Conservation (phyloP, 2,888 invertebrate genomes). For the Lamellibrachia satsuma region DNA sequence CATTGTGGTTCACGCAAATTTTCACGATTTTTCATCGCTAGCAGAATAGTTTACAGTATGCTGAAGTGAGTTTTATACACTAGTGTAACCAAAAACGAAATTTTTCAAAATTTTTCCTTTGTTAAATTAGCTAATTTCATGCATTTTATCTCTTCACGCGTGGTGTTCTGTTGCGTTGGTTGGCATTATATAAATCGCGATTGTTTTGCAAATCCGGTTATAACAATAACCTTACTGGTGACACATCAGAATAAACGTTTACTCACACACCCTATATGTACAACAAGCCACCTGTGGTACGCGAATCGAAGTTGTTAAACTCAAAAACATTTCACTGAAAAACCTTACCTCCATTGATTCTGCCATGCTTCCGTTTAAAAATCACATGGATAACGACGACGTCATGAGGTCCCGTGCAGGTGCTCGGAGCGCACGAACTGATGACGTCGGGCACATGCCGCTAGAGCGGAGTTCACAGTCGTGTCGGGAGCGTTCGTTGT, state of each 20-base stretch:
- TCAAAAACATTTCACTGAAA: neutral
- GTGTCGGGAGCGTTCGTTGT: slow-evolving; percentile 17
- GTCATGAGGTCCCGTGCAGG: slow-evolving; percentile 8
- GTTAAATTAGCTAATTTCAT: neutral
- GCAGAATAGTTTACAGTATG: neutral
- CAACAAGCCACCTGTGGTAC: neutral
- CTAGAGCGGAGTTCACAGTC: neutral
- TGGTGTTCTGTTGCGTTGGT: neutral
- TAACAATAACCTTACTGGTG: neutral
- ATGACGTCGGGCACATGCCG: slow-evolving; percentile 4
- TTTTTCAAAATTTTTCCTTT: neutral
- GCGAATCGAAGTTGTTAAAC: neutral
- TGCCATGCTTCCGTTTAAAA: slow-evolving; percentile 17
- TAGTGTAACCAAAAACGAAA: neutral
- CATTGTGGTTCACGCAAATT: neutral
- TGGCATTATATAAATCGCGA: neutral
- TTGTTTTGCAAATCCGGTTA: neutral
- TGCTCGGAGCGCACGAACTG: neutral
- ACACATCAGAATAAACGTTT: neutral
- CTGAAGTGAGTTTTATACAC: neutral
- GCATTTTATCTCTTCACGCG: neutral
- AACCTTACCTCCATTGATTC: slow-evolving; percentile 17
- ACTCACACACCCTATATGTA: neutral
- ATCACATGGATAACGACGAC: slow-evolving; percentile 9
- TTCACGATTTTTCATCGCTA: neutral